A percentile compares a stretch with the other conserved stretches of the same genome.
Conservation (phyloP, 2,888 invertebrate species). For the Polia nebulosa region DNA sequence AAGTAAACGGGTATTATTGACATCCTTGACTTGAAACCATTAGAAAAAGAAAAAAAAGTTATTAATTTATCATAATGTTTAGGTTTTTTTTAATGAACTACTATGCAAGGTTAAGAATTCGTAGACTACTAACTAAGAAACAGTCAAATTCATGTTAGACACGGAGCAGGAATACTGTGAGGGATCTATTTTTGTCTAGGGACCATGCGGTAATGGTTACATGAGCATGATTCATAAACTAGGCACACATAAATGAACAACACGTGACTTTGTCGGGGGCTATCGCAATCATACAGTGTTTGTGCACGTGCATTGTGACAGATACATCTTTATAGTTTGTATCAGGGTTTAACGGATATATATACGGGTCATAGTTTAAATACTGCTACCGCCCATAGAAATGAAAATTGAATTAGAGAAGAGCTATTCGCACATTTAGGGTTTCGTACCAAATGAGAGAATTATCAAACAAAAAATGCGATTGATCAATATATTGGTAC, state of each 20-base stretch:
- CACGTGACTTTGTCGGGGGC: slow-evolving; percentile 17
- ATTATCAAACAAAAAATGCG: too few relatives aligned
- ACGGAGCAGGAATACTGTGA: neutral
- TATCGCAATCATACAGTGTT: neutral
- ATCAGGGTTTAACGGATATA: too few relatives aligned
- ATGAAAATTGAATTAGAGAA: too few relatives aligned
- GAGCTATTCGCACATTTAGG: too few relatives aligned
- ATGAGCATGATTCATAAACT: slow-evolving; percentile 23
- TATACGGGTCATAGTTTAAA: too few relatives aligned
- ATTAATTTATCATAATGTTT: neutral
- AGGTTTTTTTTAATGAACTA: slow-evolving; percentile 6
- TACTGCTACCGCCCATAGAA: too few relatives aligned
- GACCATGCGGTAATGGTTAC: neutral
- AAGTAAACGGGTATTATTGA: neutral
- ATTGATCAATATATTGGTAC: too few relatives aligned
- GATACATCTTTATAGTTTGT: neutral
- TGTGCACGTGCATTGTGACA: neutral
- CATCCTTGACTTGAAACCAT: neutral
- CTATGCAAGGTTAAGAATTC: neutral
- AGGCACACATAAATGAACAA: neutral
- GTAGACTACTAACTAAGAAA: neutral
- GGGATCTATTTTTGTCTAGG: slow-evolving; percentile 15
- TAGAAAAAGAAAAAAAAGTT: slow-evolving; percentile 7
- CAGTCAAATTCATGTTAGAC: neutral
- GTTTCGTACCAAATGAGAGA: too few relatives aligned